Evolutionary conservation across 2,888 invertebrate species (phyloP), one percentile per base, ranked within the genome.

Genomic region (Noctua comes): DNA sequence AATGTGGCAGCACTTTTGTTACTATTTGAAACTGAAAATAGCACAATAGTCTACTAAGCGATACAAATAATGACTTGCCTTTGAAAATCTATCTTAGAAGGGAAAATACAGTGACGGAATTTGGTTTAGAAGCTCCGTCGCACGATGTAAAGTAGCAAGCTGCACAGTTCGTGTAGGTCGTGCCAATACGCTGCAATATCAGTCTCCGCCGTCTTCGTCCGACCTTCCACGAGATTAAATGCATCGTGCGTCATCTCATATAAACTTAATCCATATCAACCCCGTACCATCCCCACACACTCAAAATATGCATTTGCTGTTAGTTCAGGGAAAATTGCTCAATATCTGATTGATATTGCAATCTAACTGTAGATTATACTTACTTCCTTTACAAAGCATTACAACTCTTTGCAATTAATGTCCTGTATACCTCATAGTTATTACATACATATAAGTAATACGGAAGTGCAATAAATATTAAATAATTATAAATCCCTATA

Each of bases 381-480:
- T 24, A 57, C 16, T 51, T 36, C 16, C 18, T n/a, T 57, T n/a
- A n/a, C n/a, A 59, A 73, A 62, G 16, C 48, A 62, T 65, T 54
- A 46, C 62, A 65, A 5, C 18, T 40, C 13, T 27, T 64, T 54
- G 5, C 3, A 18, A 54, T n/a, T 0, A 65, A 43, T 6, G 3
- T 16, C 36, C 24, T 46, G 18, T 65, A 27, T 68, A 73, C 86
- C 79, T 82, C 86, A 69, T 76, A 79, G 83, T 86, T 31, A 85
- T 68, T 73, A 88, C 74, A 77, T 88, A 88, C 79, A 70, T 86
- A 73, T 71, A 21, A 62, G 70, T 71, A 18, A 62, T 40, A 65
- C 24, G 21, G 13, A 69, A 84, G 76, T 87, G 85, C 72, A 80
- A 76, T 84, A 72, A 84, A 80, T 80, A 79, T 62, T 79, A 74